Base-by-base conservation (phyloP, 2,113 vertebrate genomes). In the Calcarius ornatus region DNA sequence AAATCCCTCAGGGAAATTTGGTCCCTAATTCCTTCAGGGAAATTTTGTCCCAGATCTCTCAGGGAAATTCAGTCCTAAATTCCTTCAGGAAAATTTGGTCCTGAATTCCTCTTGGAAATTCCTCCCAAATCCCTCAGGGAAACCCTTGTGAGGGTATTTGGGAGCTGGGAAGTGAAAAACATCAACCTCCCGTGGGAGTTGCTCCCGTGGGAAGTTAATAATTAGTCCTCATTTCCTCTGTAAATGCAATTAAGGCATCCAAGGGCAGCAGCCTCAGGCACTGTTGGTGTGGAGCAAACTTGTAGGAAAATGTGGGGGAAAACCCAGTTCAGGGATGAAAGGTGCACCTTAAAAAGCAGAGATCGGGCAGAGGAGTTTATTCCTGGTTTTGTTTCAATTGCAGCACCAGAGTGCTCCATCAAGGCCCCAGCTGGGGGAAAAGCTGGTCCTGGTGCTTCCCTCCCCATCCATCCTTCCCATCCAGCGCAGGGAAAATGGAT, bases 71-170 rank as follows among this genome's bases (percentile, higher is more conserved):
- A 1, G 7, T 48, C 47, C 21, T 22, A 23, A 47, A 47, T 23
- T 7, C 20, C 12, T 25, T 24, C 13, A 25, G 24, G 48, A 4
- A 48, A 40, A 38, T 38, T 38, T 11, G 38, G 38, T 40, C 40
- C 40, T 14, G 6, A 40, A 40, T 40, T 13, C 48, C 8, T 50
- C 8, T 16, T 15, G 25, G 48, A 50, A 50, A 50, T 53, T 17
- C 17, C 11, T n/a, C n/a, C 27, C 22, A 4, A 54, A 72, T 33
- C 21, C 48, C 69, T 28, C 2, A 3, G 7, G 35, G 60, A n/a
- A 16, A 13, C 10, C 24, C 9, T 21, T 7, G 37, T 5, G 2
- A 6, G 25, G 43, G 9, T 9, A 0, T 57, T 5, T 4, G 35
- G 42, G 51, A 11, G 30, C 4, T 21, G 42, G 35, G 42, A 59